A percentile compares a stretch with the other conserved stretches of the same genome.
Evolutionary conservation across 2,113 vertebrate genomes (phyloP).

Genomic region (Smithornis capensis): DNA sequence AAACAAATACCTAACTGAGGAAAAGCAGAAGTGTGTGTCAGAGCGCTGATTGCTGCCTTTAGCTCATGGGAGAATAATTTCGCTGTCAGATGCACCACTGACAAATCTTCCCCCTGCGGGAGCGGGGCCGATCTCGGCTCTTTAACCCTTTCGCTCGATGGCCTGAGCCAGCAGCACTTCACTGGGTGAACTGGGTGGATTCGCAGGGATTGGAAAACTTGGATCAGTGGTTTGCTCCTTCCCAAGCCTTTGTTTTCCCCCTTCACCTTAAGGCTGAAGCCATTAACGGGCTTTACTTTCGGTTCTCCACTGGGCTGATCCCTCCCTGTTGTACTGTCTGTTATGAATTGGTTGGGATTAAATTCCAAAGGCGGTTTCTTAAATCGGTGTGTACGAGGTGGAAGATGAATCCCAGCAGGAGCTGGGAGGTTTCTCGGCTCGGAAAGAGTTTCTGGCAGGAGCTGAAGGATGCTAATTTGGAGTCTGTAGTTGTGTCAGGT

Average conservation of each 20-base stretch:
- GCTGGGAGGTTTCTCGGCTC: neutral
- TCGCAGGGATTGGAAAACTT: neutral
- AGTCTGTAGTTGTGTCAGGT: neutral
- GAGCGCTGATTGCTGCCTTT: conserved; percentile 62
- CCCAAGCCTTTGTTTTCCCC: neutral
- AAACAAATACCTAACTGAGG: conserved; percentile 55
- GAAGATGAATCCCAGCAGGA: neutral
- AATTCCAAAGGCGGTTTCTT: neutral
- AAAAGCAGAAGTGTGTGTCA: conserved; percentile 67
- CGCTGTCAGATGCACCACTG: conserved; percentile 54
- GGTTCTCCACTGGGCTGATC: neutral
- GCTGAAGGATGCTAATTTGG: neutral
- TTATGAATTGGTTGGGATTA: neutral
- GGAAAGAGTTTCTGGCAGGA: neutral
- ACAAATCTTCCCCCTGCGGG: conserved; percentile 30
- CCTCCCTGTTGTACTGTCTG: neutral
- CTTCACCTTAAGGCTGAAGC: neutral
- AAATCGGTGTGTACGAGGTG: neutral
- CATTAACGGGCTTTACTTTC: neutral
- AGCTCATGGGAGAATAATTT: conserved; percentile 66
- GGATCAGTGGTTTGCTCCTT: neutral
- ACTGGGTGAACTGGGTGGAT: neutral
- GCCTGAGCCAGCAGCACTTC: neutral
- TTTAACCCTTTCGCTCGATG: conserved; percentile 31
- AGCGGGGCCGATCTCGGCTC: neutral